Conservation (phyloP, 2,113 vertebrate genomes). For the Eretmochelys imbricata region DNA sequence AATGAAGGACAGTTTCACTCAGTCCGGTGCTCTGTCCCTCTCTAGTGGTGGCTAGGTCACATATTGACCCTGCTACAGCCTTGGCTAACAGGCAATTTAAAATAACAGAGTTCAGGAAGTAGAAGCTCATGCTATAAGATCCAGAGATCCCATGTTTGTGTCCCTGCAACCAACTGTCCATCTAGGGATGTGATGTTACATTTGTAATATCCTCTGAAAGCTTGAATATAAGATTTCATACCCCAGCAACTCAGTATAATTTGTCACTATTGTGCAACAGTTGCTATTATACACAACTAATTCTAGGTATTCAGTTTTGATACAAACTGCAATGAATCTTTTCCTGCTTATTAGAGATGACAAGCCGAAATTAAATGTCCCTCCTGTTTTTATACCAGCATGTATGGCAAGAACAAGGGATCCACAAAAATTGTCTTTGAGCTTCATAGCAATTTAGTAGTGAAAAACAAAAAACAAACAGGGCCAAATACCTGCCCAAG, state of each 20-base stretch:
- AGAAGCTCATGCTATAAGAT: neutral
- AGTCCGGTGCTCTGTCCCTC: conserved; percentile 28
- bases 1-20: neutral
- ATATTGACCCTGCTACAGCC: neutral
- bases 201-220: neutral
- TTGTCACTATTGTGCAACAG: accelerated
- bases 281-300: neutral
- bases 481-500: neutral
- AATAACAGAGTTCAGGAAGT: neutral
- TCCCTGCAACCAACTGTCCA: neutral
- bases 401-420: neutral
- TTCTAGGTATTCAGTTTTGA: neutral
- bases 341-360: neutral
- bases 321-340: neutral
- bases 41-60: conserved; percentile 43
- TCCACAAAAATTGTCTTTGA: neutral
- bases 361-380: neutral
- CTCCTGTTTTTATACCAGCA: neutral
- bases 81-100: neutral
- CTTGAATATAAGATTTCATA: neutral
- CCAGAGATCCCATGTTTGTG: neutral
- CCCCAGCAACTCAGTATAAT: neutral
- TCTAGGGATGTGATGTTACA: neutral
- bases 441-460: neutral
- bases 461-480: neutral